phyloP scores from a whole-genome alignment of 2,888 invertebrate genomes.

The Pristionchus exspectatus region DNA sequence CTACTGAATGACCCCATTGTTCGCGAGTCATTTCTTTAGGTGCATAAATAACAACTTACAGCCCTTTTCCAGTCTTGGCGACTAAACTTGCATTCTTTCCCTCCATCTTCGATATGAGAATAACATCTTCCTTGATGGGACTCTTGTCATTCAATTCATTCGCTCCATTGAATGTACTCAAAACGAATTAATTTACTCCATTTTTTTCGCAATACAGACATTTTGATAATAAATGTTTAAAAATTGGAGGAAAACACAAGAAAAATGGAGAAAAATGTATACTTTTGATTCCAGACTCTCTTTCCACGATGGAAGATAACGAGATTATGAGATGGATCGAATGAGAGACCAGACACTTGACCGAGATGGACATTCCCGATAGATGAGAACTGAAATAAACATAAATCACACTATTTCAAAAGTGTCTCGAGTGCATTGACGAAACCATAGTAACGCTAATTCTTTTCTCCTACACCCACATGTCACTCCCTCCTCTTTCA shows the following conservation, averaged over 20 bases:
- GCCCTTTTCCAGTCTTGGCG: slow-evolving; percentile 61
- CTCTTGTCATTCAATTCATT: slow-evolving; percentile 71
- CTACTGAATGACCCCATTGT: background rate
- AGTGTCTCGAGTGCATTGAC: background rate
- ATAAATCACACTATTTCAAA: too few relatives aligned
- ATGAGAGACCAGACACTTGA: slow-evolving; percentile 87
- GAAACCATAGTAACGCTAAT: background rate
- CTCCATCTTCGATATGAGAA: slow-evolving; percentile 67
- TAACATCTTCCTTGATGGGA: slow-evolving; percentile 68
- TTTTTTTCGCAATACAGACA: too few relatives aligned
- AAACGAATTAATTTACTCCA: slow-evolving; percentile 34
- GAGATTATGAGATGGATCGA: slow-evolving; percentile 87
- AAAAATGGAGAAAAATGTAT: background rate
- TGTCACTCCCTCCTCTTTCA: background rate
- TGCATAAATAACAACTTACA: slow-evolving; percentile 53
- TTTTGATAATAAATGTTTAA: too few relatives aligned
- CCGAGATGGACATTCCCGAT: slow-evolving; percentile 83
- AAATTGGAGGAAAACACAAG: too few relatives aligned
- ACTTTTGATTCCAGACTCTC: slow-evolving; percentile 85
- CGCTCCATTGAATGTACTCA: slow-evolving; percentile 73
- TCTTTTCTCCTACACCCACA: background rate
- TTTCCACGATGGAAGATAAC: slow-evolving; percentile 91
- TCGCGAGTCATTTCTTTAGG: background rate
- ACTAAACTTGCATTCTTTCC: slow-evolving; percentile 65
- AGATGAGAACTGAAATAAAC: background rate